Percentiles rank a stretch among this genome's conserved stretches.
phyloP scores from a whole-genome alignment of 2,113 vertebrate species.

The Pagrus major region DNA sequence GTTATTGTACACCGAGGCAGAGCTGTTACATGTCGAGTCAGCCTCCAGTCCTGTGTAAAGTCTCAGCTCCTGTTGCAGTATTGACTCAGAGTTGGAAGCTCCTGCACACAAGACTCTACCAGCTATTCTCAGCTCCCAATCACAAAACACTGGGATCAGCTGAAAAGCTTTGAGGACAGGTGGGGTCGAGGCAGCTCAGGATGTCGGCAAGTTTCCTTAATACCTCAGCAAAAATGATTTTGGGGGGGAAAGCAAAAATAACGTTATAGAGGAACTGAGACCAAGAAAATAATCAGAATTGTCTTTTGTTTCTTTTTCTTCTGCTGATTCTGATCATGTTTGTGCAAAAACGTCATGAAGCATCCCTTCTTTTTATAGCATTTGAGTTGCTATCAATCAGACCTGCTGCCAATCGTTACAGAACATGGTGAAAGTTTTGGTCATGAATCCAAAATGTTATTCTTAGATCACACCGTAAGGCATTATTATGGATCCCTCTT shows the following conservation, averaged over 20 bases:
- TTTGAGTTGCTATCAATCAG: not conserved
- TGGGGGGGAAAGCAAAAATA: not conserved
- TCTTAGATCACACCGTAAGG: not conserved
- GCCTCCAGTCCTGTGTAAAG: slow-evolving; percentile 64
- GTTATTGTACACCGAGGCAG: slow-evolving; percentile 70
- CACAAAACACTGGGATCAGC: slow-evolving; percentile 61
- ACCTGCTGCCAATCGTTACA: not conserved
- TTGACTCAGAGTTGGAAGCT: slow-evolving; percentile 69
- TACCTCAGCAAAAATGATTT: slow-evolving; percentile 3
- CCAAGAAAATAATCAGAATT: not conserved
- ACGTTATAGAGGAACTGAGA: not conserved
- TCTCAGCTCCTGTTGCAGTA: slow-evolving; percentile 76
- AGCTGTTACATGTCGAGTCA: slow-evolving; percentile 67
- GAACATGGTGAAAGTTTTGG: not conserved
- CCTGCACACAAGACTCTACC: slow-evolving; percentile 40
- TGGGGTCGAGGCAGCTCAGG: slow-evolving; percentile 31
- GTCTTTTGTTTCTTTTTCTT: not conserved
- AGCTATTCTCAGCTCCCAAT: slow-evolving; percentile 48
- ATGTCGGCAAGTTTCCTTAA: not conserved
- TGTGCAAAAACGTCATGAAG: not conserved
- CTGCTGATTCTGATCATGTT: not conserved
- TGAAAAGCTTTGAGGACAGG: slow-evolving; percentile 56
- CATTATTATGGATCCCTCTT: too few relatives aligned
- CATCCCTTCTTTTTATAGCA: not conserved
- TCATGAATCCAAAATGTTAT: not conserved